Percentiles rank a stretch among this genome's conserved stretches.
phyloP scores from a whole-genome alignment of 2,888 invertebrate species.

The Amphipyra tragopoginis region DNA sequence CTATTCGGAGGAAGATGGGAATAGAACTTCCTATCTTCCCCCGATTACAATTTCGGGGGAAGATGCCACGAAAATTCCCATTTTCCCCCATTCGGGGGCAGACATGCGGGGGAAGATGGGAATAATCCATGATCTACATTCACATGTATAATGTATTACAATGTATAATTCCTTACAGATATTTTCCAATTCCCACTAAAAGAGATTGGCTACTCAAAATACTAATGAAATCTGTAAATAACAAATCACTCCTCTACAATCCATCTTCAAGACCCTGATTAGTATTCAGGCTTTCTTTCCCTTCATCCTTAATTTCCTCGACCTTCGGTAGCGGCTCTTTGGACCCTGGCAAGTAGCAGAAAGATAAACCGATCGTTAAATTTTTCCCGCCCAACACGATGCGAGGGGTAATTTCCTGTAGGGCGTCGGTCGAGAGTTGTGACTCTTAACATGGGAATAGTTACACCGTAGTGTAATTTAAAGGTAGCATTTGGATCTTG shows the following conservation, averaged over 20 bases:
- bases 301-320: slow-evolving; percentile 29
- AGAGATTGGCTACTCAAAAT: neutral
- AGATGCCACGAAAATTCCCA: too few species aligned
- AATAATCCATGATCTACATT: too few species aligned
- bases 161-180: too few species aligned
- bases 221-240: slow-evolving; percentile 12
- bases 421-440: slow-evolving; percentile 49
- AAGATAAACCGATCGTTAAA: slow-evolving; percentile 63
- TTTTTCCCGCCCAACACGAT: slow-evolving; percentile 55
- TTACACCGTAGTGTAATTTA: slow-evolving; percentile 48
- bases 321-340: slow-evolving; percentile 38
- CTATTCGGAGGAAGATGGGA: too few species aligned
- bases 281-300: slow-evolving; percentile 7
- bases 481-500: too few species aligned
- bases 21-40: too few species aligned
- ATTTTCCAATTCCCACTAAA: too few species aligned
- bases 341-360: slow-evolving; percentile 31
- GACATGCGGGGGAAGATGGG: too few species aligned
- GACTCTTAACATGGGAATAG: slow-evolving; percentile 23
- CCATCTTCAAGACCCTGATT: slow-evolving; percentile 1
- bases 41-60: too few species aligned
- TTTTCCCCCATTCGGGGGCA: too few species aligned
- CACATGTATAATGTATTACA: too few species aligned
- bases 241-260: slow-evolving; percentile 1
- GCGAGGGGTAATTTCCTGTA: slow-evolving; percentile 66